phyloP scores from a whole-genome alignment of 2,888 invertebrate genomes.

The Atrina japonica region DNA sequence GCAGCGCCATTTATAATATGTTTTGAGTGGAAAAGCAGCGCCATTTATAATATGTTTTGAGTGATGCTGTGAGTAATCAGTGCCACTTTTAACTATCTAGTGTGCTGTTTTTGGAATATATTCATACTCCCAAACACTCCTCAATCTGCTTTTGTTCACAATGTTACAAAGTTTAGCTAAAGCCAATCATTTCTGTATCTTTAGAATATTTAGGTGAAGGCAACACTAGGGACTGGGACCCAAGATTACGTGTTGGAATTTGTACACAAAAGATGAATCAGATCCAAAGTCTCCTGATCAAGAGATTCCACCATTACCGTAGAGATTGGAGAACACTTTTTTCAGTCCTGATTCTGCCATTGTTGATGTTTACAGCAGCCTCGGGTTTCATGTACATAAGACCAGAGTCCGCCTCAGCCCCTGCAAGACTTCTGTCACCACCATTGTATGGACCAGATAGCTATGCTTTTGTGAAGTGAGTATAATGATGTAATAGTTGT shows the following conservation, averaged over 20 bases:
- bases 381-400: slow-evolving; percentile 77
- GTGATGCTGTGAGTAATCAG: too few relatives aligned
- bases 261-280: slow-evolving; percentile 57
- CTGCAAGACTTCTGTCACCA: slow-evolving; percentile 75
- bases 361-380: slow-evolving; percentile 77
- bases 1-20: too few relatives aligned
- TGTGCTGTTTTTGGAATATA: too few relatives aligned
- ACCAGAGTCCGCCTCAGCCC: slow-evolving; percentile 66
- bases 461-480: slow-evolving; percentile 74
- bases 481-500: slow-evolving; percentile 7
- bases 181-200: too few relatives aligned
- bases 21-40: too few relatives aligned
- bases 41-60: too few relatives aligned
- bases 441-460: slow-evolving; percentile 76
- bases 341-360: slow-evolving; percentile 78
- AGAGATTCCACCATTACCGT: slow-evolving; percentile 79
- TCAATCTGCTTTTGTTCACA: too few relatives aligned
- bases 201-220: too few relatives aligned
- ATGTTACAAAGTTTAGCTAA: too few relatives aligned
- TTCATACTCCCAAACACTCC: too few relatives aligned
- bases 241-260: slow-evolving; percentile 22
- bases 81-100: too few relatives aligned
- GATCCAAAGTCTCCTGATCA: slow-evolving; percentile 74
- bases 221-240: slow-evolving; percentile 9
- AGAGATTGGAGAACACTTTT: slow-evolving; percentile 77